These are phyloP conservation scores for Blomia tropicalis DNA, from an alignment of 2,888 invertebrate genomes.

Conservation along the genomic window DNA sequence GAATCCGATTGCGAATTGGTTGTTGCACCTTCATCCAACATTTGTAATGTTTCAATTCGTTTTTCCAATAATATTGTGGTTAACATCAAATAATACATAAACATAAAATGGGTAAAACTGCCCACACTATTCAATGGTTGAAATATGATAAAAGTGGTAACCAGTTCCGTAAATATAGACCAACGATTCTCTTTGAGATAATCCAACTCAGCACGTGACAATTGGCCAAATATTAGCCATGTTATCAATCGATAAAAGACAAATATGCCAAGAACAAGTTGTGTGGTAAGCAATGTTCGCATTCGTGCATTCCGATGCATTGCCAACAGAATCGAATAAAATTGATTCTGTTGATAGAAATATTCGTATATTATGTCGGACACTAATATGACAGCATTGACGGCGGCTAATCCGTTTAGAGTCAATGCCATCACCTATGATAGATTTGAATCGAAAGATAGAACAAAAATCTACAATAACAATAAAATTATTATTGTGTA, in stretches of 20 bases:
- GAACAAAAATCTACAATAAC: too few relatives aligned
- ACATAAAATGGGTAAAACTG: background rate
- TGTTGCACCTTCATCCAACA: background rate
- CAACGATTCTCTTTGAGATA: background rate
- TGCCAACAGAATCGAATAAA: background rate
- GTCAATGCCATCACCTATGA: too few relatives aligned
- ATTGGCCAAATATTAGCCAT: background rate
- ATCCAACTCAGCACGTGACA: background rate
- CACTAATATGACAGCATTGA: too few relatives aligned
- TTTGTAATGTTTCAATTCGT: background rate
- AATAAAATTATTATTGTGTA: too few relatives aligned
- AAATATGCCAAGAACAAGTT: background rate
- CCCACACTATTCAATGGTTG: background rate
- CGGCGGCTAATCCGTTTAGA: too few relatives aligned
- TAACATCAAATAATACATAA: background rate
- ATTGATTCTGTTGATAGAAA: too few relatives aligned
- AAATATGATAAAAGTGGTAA: background rate
- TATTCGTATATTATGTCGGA: too few relatives aligned
- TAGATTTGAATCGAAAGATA: too few relatives aligned
- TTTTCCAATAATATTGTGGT: background rate
- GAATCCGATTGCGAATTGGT: background rate
- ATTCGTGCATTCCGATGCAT: background rate
- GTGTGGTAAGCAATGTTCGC: background rate
- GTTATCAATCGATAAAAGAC: background rate
- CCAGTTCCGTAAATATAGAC: background rate